phyloP scores from a whole-genome alignment of 2,797 vertebrate species.

The Channallabes apus region DNA sequence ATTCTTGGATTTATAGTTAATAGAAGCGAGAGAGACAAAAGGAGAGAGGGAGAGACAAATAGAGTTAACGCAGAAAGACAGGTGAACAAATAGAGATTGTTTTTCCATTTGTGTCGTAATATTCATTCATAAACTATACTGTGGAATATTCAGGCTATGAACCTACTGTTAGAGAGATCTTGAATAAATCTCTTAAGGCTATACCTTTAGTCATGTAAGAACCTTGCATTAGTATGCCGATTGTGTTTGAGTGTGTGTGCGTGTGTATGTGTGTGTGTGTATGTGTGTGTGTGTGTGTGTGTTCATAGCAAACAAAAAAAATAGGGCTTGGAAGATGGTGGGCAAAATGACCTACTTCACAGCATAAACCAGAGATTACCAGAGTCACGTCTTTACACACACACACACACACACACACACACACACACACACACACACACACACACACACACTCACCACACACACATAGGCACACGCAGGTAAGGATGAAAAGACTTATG shows the following conservation, averaged over 20 bases:
- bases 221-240: neutral
- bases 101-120: neutral
- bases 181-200: neutral
- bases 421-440: slow-evolving; percentile 19
- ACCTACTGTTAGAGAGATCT: neutral
- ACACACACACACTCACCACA: too few species aligned
- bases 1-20: slow-evolving; percentile 6
- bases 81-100: neutral
- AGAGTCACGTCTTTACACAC: slow-evolving; percentile 40
- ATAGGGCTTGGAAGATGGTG: slow-evolving; percentile 27
- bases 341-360: slow-evolving; percentile 74
- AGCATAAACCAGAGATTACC: slow-evolving; percentile 75
- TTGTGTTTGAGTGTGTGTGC: slow-evolving; percentile 15
- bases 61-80: neutral
- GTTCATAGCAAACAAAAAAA: slow-evolving; percentile 29
- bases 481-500: neutral
- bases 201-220: neutral
- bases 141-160: neutral
- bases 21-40: neutral
- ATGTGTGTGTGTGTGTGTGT: slow-evolving; percentile 15
- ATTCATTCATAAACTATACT: neutral
- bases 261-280: neutral
- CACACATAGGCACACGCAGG: neutral
- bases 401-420: slow-evolving; percentile 19
- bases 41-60: neutral